Evolutionary conservation across 2,113 vertebrate genomes (phyloP), one percentile per base, ranked within the genome.

Genomic region (Leucosticte australis): DNA sequence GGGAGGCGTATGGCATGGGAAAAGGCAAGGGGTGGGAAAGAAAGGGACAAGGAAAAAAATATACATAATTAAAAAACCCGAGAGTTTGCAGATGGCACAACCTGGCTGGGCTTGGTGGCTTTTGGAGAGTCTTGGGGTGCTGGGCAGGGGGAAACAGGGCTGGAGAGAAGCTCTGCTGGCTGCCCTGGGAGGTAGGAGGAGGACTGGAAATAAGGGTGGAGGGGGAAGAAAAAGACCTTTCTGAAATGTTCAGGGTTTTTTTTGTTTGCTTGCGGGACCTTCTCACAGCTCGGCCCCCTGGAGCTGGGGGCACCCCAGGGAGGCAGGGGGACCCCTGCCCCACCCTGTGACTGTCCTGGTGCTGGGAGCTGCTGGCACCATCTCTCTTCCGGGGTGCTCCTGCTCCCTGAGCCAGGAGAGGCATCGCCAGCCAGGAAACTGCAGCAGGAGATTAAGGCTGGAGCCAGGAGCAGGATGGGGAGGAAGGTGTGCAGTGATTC

Each of bases 301-400:
- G 33, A 56, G 74, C 13, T 2, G 3, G 63, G 62, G 56, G 62
- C 35, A 41, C 12, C 41, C 30, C 20, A 2, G 37, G 64, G 44
- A 47, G 13, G 47, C 59, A 68, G 26, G 42, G 79, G 57, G 39
- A 86, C 57, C 44, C 69, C 70, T 26, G 33, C 35, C 27, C 8
- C 27, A 13, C 13, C n/a, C 59, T 0, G 1, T 13, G 56, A 15
- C 28, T 0, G 0, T 47, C 26, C 35, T 41, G 28, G 53, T 0
- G 0, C 52, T 15, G 55, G 46, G 13, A 79, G 52, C 83, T 88
- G 62, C 87, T 74, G 87, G 84, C 56, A 67, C 52, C 33, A 2
- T 39, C 49, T 19, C 56, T 15, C 8, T 52, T 52, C 11, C 0
- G 0, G 78, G 65, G 35, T 37, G 53, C 24, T 90, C 28, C 62